These are phyloP conservation scores for Odontomyia ornata DNA, from an alignment of 2,888 invertebrate species.

Conservation along the genomic window DNA sequence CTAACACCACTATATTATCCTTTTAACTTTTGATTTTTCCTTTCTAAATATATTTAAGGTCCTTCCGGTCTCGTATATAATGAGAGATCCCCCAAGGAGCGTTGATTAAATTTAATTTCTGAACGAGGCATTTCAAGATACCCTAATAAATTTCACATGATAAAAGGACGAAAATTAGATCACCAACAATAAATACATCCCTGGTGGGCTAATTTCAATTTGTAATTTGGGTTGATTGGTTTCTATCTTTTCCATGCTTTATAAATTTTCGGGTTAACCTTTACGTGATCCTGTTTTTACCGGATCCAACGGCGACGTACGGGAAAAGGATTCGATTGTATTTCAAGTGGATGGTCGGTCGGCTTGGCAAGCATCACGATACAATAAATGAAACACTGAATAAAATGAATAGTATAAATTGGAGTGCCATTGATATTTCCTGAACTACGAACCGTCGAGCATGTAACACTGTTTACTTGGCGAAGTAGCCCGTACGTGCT, in stretches of 20 bases:
- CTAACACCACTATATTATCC: no score
- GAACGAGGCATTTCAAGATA: conserved; percentile 4
- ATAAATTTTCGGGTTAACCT: conserved; percentile 32
- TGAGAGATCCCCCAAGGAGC: not conserved
- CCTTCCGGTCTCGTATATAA: not conserved
- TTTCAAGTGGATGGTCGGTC: not conserved
- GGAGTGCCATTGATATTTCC: conserved; percentile 4
- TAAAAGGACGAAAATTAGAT: not conserved
- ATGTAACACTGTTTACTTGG: not conserved
- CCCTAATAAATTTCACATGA: conserved; percentile 11
- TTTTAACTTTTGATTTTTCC: no score
- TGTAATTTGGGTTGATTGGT: conserved; percentile 37
- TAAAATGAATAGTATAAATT: not conserved
- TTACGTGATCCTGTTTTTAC: conserved; percentile 35
- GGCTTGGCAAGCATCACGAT: no score
- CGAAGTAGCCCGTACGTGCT: not conserved
- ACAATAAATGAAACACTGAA: not conserved
- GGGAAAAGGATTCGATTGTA: conserved; percentile 6
- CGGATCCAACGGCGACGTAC: not conserved
- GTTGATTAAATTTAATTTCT: conserved; percentile 38
- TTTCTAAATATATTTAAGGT: no score
- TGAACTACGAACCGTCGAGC: not conserved
- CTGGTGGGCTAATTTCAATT: conserved; percentile 41
- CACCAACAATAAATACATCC: not conserved
- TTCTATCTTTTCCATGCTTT: conserved; percentile 4